phyloP scores from a whole-genome alignment of 2,113 vertebrate genomes.

The Sitta europaea region DNA sequence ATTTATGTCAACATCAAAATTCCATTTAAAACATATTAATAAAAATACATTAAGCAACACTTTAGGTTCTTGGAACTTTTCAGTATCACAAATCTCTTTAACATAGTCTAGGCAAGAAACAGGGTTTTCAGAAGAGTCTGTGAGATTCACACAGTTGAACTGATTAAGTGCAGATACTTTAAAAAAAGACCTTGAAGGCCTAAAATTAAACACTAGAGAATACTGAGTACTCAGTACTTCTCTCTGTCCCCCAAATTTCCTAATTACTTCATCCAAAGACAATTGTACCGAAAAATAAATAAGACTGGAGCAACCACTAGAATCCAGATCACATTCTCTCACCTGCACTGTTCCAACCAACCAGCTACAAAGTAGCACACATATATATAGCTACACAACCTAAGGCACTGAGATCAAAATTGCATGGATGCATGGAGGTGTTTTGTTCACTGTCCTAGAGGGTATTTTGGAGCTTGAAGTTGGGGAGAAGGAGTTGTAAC shows the following conservation, averaged over 20 bases:
- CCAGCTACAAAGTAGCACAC: not conserved
- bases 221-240: not conserved
- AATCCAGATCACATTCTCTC: not conserved
- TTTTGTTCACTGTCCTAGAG: not conserved
- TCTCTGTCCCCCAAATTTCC: not conserved
- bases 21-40: not conserved
- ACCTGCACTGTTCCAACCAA: not conserved
- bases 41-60: not conserved
- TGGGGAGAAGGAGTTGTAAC: not conserved
- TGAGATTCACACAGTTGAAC: not conserved
- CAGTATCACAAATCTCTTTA: not conserved
- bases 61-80: not conserved
- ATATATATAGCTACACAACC: not conserved
- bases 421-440: not conserved
- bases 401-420: not conserved
- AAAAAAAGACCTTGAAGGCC: not conserved
- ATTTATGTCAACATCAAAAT: not conserved
- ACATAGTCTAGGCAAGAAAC: not conserved
- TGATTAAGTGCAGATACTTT: not conserved
- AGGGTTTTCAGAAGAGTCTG: not conserved
- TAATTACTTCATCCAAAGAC: not conserved
- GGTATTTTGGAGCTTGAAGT: not conserved
- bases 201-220: not conserved
- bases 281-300: not conserved
- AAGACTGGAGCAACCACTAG: not conserved